Conservation (phyloP, 2,888 invertebrate species). For the Lasioglossum lativentre region DNA sequence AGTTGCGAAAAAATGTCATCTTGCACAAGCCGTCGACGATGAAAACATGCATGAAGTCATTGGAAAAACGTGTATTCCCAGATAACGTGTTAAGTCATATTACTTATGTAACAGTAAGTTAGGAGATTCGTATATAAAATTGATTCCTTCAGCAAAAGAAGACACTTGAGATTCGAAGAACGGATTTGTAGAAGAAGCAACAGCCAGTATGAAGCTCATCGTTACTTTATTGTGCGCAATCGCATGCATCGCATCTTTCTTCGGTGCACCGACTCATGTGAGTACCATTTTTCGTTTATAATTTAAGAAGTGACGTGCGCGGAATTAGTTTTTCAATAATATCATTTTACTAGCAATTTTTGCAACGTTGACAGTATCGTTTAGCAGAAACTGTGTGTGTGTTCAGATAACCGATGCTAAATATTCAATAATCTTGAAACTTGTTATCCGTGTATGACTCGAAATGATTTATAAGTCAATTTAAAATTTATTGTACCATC, state of each 20-base stretch:
- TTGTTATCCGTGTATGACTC: not conserved
- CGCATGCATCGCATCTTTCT: constrained; percentile 35
- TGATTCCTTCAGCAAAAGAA: constrained; percentile 44
- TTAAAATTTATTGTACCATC: not conserved
- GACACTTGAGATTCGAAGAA: constrained; percentile 43
- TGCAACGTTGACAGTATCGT: not conserved
- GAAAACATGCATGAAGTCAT: constrained; percentile 29
- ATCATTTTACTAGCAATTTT: not conserved
- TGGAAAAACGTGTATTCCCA: constrained; percentile 24
- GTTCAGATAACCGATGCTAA: not conserved
- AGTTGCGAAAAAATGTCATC: constrained; percentile 44
- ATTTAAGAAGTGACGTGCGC: not conserved
- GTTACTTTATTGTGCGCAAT: constrained; percentile 37
- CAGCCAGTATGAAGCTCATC: constrained; percentile 55
- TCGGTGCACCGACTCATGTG: constrained; percentile 48
- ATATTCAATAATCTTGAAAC: not conserved
- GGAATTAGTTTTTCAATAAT: not conserved
- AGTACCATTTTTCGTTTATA: constrained; percentile 41
- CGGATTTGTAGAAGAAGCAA: constrained; percentile 41
- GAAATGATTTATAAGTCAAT: not conserved
- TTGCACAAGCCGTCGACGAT: constrained; percentile 39
- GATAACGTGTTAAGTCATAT: constrained; percentile 49
- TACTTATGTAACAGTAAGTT: constrained; percentile 37
- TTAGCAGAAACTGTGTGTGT: not conserved
- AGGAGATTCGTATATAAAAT: constrained; percentile 62